Base-by-base conservation (phyloP, 1,140 invertebrate genomes). In the Capitella teleta region DNA sequence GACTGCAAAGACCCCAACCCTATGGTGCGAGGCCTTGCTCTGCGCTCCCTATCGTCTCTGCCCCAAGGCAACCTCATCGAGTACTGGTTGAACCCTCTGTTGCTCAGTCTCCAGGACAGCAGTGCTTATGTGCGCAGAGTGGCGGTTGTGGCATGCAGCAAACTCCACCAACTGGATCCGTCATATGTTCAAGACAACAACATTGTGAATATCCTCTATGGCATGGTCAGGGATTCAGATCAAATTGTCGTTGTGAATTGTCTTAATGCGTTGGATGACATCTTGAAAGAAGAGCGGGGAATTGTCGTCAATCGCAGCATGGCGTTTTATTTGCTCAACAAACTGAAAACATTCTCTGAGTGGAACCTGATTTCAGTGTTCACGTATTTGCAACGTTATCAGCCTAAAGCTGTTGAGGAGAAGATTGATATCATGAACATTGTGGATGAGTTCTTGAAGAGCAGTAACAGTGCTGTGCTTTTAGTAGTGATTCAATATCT, bases 381-480 rank as follows among this genome's bases (percentile, higher is more conserved):
- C 14, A 49, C 38, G n/a, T 19, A 58, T 12, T 40, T 64, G n/a
- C 53, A 55, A 28, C 61, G 58, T 34, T 64, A 64, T 51, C 45
- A 25, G 30, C 59, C 59, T 4, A 54, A 46, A 18, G 37, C 38
- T 2, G 59, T 60, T 26, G 57, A 64, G 23, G 62, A 64, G 50
- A 48, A 53, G 3, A 58, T 61, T 51, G 56, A 61, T 30, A 55
- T 61, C 30, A 58, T 64, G 52, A 61, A 64, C 47, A 45, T 59
- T 24, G 25, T 59, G 8, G 62, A 64, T 38, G 28, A 40, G 14
- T 60, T 37, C 43, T 46, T 64, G 25, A 53, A 55, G 25, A 48
- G 59, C 23, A 54, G 51, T 18, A 58, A 51, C 38, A 28, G 28
- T 36, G 40, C 55, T 4, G 52, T 61, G 12, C 42, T 55, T 2